A percentile compares a stretch with the other conserved stretches of the same genome.
Evolutionary conservation across 2,113 vertebrate species (phyloP).

Genomic region (Junco hyemalis): DNA sequence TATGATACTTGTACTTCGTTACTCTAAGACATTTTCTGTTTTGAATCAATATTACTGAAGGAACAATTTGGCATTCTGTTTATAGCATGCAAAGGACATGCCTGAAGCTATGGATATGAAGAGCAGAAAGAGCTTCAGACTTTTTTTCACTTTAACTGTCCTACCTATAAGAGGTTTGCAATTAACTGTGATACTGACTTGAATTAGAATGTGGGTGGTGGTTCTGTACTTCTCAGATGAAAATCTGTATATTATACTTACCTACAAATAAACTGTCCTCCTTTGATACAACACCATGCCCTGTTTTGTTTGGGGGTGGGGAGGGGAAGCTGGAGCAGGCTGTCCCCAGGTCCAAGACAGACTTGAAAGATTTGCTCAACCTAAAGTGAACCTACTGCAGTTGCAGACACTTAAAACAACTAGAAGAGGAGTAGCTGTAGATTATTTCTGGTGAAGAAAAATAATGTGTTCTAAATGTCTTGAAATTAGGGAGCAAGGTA

Average conservation of each 20-base stretch:
- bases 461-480: neutral
- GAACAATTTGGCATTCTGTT: neutral
- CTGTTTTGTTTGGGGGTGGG: neutral
- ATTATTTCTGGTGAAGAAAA: neutral
- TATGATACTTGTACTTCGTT: neutral
- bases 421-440: neutral
- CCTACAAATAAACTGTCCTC: neutral
- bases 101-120: neutral
- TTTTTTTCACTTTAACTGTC: neutral
- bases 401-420: neutral
- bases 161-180: neutral
- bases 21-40: neutral
- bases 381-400: neutral
- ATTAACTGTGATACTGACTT: neutral
- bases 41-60: neutral
- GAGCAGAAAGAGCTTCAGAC: neutral
- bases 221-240: neutral
- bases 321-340: fast-evolving
- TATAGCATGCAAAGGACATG: neutral
- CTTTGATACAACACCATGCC: neutral
- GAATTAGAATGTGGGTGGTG: neutral
- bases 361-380: neutral
- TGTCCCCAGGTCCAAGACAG: neutral
- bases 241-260: neutral
- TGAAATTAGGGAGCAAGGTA: fast-evolving